Conservation (phyloP, 2,113 vertebrate genomes). For the Odocoileus hemionus region DNA sequence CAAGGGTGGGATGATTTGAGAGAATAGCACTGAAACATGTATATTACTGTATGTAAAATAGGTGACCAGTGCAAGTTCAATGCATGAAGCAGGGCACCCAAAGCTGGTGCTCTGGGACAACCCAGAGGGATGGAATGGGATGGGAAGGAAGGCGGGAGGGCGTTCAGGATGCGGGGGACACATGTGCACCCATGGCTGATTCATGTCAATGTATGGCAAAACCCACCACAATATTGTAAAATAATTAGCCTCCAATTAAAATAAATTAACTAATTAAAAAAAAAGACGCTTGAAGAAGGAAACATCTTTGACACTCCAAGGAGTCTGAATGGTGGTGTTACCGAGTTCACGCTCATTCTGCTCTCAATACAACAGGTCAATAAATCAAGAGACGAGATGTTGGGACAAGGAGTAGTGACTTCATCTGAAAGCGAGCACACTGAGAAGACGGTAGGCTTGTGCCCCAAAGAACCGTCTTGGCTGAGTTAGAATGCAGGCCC, state of each 20-base stretch:
- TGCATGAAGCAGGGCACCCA: background rate
- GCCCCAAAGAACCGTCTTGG: background rate
- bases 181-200: background rate
- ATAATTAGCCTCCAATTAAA: background rate
- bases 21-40: background rate
- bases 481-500: background rate
- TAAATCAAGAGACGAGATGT: background rate
- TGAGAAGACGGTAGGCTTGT: background rate
- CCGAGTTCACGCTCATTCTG: background rate
- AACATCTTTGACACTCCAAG: background rate
- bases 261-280: background rate
- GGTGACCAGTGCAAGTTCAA: background rate
- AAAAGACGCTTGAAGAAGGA: background rate
- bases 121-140: background rate
- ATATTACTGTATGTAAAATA: background rate
- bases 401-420: background rate
- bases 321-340: background rate
- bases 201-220: background rate
- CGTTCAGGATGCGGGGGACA: background rate
- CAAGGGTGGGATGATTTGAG: background rate
- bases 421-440: background rate
- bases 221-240: background rate
- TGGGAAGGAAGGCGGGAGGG: background rate
- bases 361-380: background rate
- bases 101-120: background rate